A percentile compares a stretch with the other conserved stretches of the same genome.
These are phyloP conservation scores for Aquila chrysaetos DNA, from an alignment of 2,797 vertebrate genomes.

Conservation along the genomic window DNA sequence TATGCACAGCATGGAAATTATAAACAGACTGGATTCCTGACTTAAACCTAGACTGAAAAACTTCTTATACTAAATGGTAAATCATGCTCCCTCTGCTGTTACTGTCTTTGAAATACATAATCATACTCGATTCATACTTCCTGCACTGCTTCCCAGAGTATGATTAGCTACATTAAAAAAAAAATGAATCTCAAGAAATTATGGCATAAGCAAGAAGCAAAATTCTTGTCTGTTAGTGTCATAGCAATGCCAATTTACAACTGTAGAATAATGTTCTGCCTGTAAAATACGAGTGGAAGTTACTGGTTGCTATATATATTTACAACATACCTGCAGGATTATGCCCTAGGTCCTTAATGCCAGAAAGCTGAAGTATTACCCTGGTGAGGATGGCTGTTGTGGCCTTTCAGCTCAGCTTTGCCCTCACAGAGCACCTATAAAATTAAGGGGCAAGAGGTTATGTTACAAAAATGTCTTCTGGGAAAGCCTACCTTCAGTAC, in stretches of 20 bases:
- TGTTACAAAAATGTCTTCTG: rapidly evolving
- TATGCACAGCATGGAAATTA: neutral
- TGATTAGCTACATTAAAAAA: neutral
- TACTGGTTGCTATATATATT: neutral
- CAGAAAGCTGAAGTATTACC: neutral
- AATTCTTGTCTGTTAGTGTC: neutral
- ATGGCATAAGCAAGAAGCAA: neutral
- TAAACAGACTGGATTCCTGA: conserved; percentile 20
- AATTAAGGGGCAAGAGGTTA: neutral
- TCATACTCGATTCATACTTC: neutral
- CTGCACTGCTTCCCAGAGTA: neutral
- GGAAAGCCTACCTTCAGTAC: neutral
- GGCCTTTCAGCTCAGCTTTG: neutral
- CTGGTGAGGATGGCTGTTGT: neutral
- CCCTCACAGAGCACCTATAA: neutral
- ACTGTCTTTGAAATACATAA: neutral
- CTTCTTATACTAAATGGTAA: neutral
- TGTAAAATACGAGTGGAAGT: neutral
- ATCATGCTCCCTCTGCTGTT: conserved; percentile 42
- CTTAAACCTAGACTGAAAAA: neutral
- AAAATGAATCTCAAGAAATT: neutral
- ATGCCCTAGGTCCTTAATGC: neutral
- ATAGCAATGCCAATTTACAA: neutral
- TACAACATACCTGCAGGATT: neutral
- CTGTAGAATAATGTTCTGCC: rapidly evolving